These are phyloP conservation scores for Phylloscopus collybita DNA, from an alignment of 2,797 vertebrate genomes.

Conservation along the genomic window DNA sequence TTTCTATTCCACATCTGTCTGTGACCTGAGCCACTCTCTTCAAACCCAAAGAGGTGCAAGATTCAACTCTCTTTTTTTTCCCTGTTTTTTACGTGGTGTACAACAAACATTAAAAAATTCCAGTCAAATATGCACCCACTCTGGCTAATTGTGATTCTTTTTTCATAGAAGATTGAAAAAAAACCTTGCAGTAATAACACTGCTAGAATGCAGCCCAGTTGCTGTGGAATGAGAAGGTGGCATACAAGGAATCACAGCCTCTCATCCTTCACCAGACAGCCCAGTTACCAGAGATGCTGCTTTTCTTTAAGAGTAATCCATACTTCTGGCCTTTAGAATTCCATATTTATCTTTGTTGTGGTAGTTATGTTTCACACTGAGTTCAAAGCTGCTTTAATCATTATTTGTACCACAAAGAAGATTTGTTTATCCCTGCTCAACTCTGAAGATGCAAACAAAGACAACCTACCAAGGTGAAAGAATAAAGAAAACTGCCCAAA, in stretches of 20 bases:
- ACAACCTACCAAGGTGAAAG: slow-evolving; percentile 53
- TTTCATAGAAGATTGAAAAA: neutral
- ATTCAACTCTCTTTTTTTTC: neutral
- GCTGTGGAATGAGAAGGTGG: neutral
- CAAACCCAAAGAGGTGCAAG: neutral
- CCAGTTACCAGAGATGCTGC: neutral
- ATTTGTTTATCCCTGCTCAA: slow-evolving; percentile 56
- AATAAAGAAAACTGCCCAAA: slow-evolving; percentile 57
- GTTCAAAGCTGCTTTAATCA: slow-evolving; percentile 53
- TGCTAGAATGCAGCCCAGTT: neutral
- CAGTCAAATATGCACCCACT: neutral
- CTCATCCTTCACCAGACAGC: neutral
- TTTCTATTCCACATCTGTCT: neutral
- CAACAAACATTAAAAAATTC: neutral
- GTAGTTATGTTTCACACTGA: slow-evolving; percentile 33
- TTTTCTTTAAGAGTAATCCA: neutral
- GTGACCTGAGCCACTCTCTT: neutral
- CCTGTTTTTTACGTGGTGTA: neutral
- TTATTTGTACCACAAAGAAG: slow-evolving; percentile 66
- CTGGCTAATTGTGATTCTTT: neutral
- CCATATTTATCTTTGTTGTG: slow-evolving; percentile 29
- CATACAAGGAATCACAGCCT: neutral
- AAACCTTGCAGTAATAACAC: neutral
- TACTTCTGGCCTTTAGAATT: neutral
- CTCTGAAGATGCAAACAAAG: slow-evolving; percentile 63